These are phyloP conservation scores for Bhutanitis thaidina DNA, from an alignment of 2,888 invertebrate species.

Conservation along the genomic window DNA sequence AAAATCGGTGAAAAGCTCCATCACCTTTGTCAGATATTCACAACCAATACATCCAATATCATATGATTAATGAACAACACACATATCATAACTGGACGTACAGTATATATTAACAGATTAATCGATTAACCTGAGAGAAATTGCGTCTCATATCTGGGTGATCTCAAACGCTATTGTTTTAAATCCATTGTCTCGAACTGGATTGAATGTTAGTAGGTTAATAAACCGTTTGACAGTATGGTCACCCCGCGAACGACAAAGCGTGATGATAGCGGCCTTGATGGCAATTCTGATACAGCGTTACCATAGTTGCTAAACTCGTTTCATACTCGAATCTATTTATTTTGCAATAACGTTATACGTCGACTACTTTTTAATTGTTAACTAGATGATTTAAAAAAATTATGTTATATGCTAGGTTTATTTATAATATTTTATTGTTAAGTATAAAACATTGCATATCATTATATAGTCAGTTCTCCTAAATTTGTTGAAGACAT, in stretches of 20 bases:
- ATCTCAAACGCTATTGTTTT: slow-evolving; percentile 16
- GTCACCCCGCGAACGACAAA: slow-evolving; percentile 9
- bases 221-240: slow-evolving; percentile 28
- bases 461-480: too few species aligned
- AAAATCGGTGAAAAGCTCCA: too few species aligned
- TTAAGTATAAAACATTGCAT: too few species aligned
- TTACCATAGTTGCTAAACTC: slow-evolving; percentile 13
- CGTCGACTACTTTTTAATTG: too few species aligned
- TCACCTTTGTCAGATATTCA: too few species aligned
- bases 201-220: slow-evolving; percentile 32
- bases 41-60: too few species aligned
- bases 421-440: too few species aligned
- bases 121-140: slow-evolving; percentile 6
- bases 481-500: too few species aligned
- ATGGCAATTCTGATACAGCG: slow-evolving; percentile 6
- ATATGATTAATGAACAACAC: too few species aligned
- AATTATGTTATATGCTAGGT: too few species aligned
- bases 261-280: slow-evolving; percentile 31
- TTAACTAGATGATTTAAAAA: too few species aligned
- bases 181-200: slow-evolving; percentile 26
- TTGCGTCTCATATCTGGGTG: slow-evolving; percentile 8
- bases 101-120: background rate
- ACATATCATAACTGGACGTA: background rate
- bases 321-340: slow-evolving; percentile 1
- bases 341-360: slow-evolving; percentile 5